Evolutionary conservation across 1,140 invertebrate genomes (phyloP), one percentile per base, ranked within the genome.

Genomic region (Elymnias hypermnestra): DNA sequence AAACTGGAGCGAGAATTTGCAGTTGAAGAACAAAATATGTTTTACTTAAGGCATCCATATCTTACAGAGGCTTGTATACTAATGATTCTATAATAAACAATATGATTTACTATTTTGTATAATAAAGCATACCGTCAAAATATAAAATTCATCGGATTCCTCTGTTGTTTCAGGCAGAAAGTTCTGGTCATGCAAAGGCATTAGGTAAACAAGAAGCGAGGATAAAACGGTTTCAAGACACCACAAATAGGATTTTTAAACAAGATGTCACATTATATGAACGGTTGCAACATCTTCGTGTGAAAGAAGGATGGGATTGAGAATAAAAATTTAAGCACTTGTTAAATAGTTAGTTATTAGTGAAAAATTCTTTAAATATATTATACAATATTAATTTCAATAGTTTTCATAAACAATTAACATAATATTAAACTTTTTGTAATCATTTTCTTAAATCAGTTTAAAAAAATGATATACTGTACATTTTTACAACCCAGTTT

Each of bases 11-110:
- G 53, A 45, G 58, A 72, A 33, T 73, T 79, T 49, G 72, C 60
- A 36, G 42, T 75, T 29, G 82, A 85, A 60, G 82, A 85, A 39
- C 64, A 76, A 59, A 85, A 85, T 54, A 85, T 85, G 82, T 71
- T 79, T 50, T 79, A 74, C 55, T 67, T 85, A 31, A 54, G 82
- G 7, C 69, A 69, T 49, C 82, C 82, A 5, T 85, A 85, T 50
- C 54, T 85, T 2, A 65, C 68, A 6, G 73, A 83, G 66, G 82
- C 79, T 23, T 54, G 14, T 40, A 21, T 18, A 21, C 19, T 6
- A 21, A 4, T 4, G 3, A 21, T 21, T 21, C 6, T 21, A 23
- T 7, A 28, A 37, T 23, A 33, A 33, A 40, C 3, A 15, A 13
- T 19, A 40, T 14, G n/a, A 9, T 9, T 31, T 19, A 40, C 15